Evolutionary conservation across 2,797 vertebrate species (phyloP), one percentile per base, ranked within the genome.

Genomic region (Dryobates pubescens): DNA sequence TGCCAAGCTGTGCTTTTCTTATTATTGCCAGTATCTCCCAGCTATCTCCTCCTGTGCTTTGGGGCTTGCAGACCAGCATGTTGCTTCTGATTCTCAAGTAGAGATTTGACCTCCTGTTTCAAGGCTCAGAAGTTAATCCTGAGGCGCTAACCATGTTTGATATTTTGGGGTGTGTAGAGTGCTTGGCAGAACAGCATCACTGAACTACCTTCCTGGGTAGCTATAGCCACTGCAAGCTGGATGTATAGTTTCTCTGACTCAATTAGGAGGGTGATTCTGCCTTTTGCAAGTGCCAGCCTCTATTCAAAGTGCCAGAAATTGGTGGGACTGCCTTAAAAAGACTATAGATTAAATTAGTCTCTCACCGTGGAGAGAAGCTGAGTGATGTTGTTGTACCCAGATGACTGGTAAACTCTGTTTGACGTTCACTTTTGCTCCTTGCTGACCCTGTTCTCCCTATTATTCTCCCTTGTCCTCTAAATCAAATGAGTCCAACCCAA

Each of bases 401-500:
- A 26, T 59, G 34, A 72, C 26, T 62, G 20, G 24, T 68, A 63
- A 59, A 53, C 45, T 59, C 34, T 43, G 4, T n/a, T 59, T 64
- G 30, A 43, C 65, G 29, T 58, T 73, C 38, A 36, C 7, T 68
- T 83, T 81, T 76, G 57, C 86, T 68, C 68, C 47, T 61, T 58
- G 26, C 17, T 72, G 61, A 78, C 65, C 51, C 19, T 86, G 47
- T 80, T 85, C 51, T 87, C 58, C 36, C 30, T 47, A 6, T 88
- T 88, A 27, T 82, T 82, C 57, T 86, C 71, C 24, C 17, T 86
- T 61, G 29, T 13, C 88, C 71, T 92, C 56, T 58, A 80, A 69
- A 83, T 29, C 64, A 70, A 70, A 62, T n/a, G n/a, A 95, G 41
- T 53, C 38, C 38, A 72, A 94, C 45, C 47, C 84, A 77, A 94